Conservation (phyloP, 2,797 vertebrate species). For the Brachymystax lenok region DNA sequence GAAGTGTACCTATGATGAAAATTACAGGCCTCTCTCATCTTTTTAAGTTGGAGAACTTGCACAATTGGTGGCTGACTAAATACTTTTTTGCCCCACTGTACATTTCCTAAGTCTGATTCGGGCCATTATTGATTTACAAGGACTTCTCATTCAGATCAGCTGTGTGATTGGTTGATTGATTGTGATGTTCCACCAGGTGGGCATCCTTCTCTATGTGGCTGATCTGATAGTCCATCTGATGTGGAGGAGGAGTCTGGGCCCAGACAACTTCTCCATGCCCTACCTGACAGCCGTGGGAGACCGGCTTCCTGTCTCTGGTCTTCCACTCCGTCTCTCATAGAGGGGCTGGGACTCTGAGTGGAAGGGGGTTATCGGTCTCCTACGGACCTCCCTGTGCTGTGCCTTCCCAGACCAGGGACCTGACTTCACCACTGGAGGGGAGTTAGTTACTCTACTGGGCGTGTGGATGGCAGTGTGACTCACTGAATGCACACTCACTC, state of each 20-base stretch:
- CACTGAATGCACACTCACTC: not conserved
- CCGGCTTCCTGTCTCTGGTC: constrained; percentile 86
- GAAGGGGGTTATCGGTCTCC: not conserved
- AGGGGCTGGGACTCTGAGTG: constrained; percentile 64
- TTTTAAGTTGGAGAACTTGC: too few species aligned
- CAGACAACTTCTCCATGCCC: constrained; percentile 95
- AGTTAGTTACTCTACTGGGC: not conserved
- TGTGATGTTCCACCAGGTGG: constrained; percentile 74
- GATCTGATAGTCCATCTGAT: constrained; percentile 88
- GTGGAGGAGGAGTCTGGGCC: constrained; percentile 89
- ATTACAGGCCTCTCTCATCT: too few species aligned
- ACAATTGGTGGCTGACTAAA: too few species aligned
- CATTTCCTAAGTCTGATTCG: too few species aligned
- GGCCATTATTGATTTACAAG: too few species aligned
- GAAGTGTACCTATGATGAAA: too few species aligned
- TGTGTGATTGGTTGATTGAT: not conserved
- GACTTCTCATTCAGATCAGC: not conserved
- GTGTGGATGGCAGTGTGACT: not conserved
- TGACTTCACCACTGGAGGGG: not conserved
- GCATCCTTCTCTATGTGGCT: constrained; percentile 86
- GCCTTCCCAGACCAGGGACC: too few species aligned
- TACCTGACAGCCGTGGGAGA: constrained; percentile 96
- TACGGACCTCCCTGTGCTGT: not conserved
- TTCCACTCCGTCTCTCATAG: constrained; percentile 79
- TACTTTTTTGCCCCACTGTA: too few species aligned